phyloP scores from a whole-genome alignment of 1,140 invertebrate genomes.

The Pinna nobilis region DNA sequence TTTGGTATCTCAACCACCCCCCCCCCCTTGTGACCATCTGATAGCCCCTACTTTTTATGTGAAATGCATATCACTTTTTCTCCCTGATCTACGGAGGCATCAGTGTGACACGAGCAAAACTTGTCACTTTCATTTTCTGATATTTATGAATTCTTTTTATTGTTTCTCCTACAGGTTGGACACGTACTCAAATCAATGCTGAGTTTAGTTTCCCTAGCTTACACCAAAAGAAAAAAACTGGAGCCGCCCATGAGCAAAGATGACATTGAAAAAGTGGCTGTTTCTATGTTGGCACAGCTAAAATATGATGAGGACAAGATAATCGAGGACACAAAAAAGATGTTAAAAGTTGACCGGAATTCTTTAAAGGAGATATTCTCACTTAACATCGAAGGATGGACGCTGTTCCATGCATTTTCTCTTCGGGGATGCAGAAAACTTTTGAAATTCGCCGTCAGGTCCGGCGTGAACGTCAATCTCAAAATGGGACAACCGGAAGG shows the following conservation, averaged over 20 bases:
- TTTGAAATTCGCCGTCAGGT: conserved; percentile 60
- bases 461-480: conserved; percentile 58
- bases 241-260: conserved; percentile 36
- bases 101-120: too few species aligned
- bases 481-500: conserved; percentile 64
- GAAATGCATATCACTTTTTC: too few species aligned
- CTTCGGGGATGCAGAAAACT: conserved; percentile 63
- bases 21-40: too few species aligned
- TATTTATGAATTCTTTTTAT: too few species aligned
- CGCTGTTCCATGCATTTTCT: conserved; percentile 67
- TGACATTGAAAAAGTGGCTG: conserved; percentile 48
- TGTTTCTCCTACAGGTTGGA: too few species aligned
- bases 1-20: too few species aligned
- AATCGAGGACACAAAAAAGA: conserved; percentile 52
- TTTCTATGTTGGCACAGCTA: conserved; percentile 56
- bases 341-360: conserved; percentile 57
- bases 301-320: conserved; percentile 60
- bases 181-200: too few species aligned
- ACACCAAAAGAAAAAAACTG: too few species aligned
- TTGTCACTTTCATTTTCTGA: too few species aligned
- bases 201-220: too few species aligned
- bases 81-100: too few species aligned
- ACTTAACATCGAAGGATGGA: conserved; percentile 63
- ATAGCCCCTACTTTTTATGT: too few species aligned
- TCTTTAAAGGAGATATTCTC: conserved; percentile 58